Conservation (phyloP, 2,113 vertebrate species). For the Ageneiosus marmoratus region DNA sequence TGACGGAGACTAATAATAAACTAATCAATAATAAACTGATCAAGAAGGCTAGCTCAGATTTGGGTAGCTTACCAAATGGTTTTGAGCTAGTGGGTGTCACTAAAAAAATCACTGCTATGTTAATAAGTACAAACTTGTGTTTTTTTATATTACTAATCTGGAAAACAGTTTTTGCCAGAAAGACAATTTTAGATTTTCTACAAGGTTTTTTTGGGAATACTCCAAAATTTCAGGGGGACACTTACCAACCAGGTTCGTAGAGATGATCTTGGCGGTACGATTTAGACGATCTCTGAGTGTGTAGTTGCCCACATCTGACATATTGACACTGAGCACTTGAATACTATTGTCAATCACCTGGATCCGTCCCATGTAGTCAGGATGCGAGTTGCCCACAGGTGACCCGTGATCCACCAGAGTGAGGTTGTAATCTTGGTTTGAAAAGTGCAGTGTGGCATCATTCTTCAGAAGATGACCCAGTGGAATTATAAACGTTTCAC, state of each 20-base stretch:
- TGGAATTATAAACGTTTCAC: conserved; percentile 55
- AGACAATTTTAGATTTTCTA: no score
- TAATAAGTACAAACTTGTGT: no score
- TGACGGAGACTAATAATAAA: no score
- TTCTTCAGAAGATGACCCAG: conserved; percentile 51
- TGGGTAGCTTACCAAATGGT: no score
- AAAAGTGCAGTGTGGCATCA: conserved; percentile 51
- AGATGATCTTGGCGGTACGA: conserved; percentile 53
- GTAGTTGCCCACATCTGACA: conserved; percentile 63
- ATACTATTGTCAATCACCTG: conserved; percentile 35
- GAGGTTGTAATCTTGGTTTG: conserved; percentile 28
- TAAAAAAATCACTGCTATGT: no score
- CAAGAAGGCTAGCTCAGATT: no score
- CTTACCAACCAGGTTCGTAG: conserved; percentile 63
- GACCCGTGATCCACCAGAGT: conserved; percentile 61
- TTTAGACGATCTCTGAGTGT: conserved; percentile 43
- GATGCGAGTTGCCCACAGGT: conserved; percentile 38
- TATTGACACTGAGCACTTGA: conserved; percentile 56
- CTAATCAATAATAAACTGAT: no score
- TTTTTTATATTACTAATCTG: no score
- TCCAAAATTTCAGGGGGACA: no score
- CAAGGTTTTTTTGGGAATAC: no score
- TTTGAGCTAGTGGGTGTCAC: no score
- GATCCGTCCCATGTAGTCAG: conserved; percentile 56
- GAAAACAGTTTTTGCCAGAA: no score